Conservation (phyloP, 2,797 vertebrate species). For the Bradypodion pumilum region DNA sequence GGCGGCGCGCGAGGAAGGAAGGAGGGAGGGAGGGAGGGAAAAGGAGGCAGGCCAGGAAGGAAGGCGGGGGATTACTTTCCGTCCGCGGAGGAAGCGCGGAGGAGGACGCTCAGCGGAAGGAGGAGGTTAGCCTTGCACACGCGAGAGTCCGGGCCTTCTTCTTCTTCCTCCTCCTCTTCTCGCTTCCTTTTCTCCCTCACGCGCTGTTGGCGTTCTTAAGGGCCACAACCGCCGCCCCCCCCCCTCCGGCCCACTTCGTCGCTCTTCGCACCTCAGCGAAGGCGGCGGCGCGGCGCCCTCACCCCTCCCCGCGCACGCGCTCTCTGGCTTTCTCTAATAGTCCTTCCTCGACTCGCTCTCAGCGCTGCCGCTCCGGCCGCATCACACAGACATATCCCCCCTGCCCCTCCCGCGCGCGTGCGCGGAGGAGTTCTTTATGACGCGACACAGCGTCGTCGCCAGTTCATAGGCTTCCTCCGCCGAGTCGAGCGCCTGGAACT, state of each 20-base stretch:
- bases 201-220: too few species aligned
- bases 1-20: slow-evolving; percentile 66
- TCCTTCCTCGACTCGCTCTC: slow-evolving; percentile 44
- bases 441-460: slow-evolving; percentile 3
- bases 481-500: not conserved
- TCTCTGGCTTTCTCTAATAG: slow-evolving; percentile 55
- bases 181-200: not conserved
- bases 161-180: too few species aligned
- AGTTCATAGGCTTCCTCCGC: slow-evolving; percentile 35
- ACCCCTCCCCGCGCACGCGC: slow-evolving; percentile 29
- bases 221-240: too few species aligned
- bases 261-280: not conserved
- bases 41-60: slow-evolving; percentile 32
- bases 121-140: not conserved
- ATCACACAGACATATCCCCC: slow-evolving; percentile 15
- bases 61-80: slow-evolving; percentile 43
- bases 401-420: not conserved
- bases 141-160: too few species aligned
- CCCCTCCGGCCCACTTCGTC: too few species aligned
- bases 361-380: slow-evolving; percentile 24
- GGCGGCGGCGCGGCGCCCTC: slow-evolving; percentile 10
- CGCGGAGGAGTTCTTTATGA: slow-evolving; percentile 40
- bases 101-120: not conserved
- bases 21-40: slow-evolving; percentile 43
- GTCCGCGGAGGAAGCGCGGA: slow-evolving; percentile 20